Evolutionary conservation across 2,113 vertebrate genomes (phyloP), one percentile per base, ranked within the genome.

Genomic region (Caranx ignobilis): DNA sequence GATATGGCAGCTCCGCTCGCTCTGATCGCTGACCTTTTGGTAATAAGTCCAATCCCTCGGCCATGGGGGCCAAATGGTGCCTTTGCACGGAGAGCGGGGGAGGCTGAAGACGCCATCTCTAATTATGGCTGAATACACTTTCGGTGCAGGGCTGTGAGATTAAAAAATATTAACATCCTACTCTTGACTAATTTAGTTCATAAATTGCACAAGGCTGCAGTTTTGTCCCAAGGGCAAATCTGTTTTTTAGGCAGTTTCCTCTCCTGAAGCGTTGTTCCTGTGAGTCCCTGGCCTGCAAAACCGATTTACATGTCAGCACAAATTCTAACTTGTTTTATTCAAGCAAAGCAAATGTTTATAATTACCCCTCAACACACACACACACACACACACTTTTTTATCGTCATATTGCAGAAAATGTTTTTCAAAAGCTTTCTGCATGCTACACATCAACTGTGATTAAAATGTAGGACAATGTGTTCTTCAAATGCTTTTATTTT

Each of bases 21-120:
- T 85, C 78, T 72, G 63, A 79, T 89, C 82, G 68, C 67, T 88
- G 87, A 89, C 88, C 84, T 90, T 87, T 86, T 37, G 75, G 81
- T 81, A 85, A 88, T 81, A 70, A 79, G 82, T 79, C 76, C 65
- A 37, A 68, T 81, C 73, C 82, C 54, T 57, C 43, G 7, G 68
- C 87, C 75, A 54, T 26, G 1, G 47, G 47, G 55, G 62, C 85
- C 78, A 88, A 86, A 86, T 57, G 75, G 84, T 71, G 72, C 55
- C 82, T 83, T 73, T 57, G 68, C 60, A 16, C 43, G 62, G 18
- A 59, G 16, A 63, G 75, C 60, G 41, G 34, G 34, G 21, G 21
- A 81, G 62, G 59, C 65, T 43, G 75, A 68, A 52, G 74, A 80
- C 56, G 50, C 63, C 0, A 10, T 37, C 75, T 85, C 48, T 74